These are phyloP conservation scores for human DNA, from an alignment of 2,113 vertebrate species.

Conservation along the genomic window DNA sequence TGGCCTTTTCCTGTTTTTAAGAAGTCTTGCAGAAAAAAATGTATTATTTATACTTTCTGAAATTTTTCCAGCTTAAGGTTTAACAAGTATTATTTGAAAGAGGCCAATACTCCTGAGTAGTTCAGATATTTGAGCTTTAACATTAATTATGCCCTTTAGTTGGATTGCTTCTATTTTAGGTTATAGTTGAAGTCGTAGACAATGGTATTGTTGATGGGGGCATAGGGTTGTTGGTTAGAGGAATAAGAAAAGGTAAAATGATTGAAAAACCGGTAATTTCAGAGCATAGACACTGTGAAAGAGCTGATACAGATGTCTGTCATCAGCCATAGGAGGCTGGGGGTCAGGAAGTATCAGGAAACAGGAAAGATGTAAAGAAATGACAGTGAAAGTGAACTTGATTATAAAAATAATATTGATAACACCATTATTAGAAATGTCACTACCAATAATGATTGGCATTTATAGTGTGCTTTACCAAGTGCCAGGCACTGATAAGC, in stretches of 20 bases:
- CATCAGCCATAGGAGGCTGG: background rate
- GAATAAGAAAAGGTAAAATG: background rate
- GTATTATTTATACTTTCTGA: background rate
- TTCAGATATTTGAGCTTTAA: background rate
- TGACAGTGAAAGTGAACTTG: background rate
- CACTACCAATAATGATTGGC: background rate
- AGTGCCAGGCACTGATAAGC: background rate
- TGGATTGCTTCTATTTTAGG: background rate
- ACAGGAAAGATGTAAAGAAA: background rate
- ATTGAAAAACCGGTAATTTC: background rate
- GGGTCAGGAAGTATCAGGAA: background rate
- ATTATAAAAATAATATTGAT: background rate
- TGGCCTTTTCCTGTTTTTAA: background rate
- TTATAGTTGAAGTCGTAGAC: background rate
- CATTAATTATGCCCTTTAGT: background rate
- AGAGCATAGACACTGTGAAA: background rate
- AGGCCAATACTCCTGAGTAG: background rate
- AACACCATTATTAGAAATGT: background rate
- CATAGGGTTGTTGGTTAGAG: background rate
- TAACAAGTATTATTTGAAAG: background rate
- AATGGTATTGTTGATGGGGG: background rate
- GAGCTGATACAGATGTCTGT: background rate
- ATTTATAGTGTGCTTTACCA: background rate
- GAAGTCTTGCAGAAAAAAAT: background rate
- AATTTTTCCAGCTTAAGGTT: background rate